A percentile compares a stretch with the other conserved stretches of the same genome.
Evolutionary conservation across 2,888 invertebrate species (phyloP).

Genomic region (Aethes cnicana): DNA sequence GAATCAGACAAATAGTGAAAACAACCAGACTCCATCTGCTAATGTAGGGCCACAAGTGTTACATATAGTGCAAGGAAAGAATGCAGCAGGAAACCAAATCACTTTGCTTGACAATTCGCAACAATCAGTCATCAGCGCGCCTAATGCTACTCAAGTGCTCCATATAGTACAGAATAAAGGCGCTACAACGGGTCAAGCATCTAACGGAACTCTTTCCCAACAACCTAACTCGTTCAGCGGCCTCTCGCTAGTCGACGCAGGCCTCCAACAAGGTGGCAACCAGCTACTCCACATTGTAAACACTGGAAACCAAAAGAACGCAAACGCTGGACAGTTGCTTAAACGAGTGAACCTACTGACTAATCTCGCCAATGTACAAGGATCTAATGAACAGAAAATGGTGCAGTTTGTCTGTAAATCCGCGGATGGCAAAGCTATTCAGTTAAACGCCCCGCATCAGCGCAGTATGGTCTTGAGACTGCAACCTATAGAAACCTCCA

Average conservation of each 20-base stretch:
- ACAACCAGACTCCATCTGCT: slow-evolving; percentile 47
- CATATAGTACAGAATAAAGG: slow-evolving; percentile 76
- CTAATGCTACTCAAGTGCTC: slow-evolving; percentile 66
- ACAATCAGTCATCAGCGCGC: slow-evolving; percentile 64
- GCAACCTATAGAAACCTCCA: slow-evolving; percentile 69
- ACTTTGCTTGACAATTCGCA: slow-evolving; percentile 68
- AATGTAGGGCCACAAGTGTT: slow-evolving; percentile 62
- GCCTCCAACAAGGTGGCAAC: slow-evolving; percentile 71
- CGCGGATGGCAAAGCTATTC: slow-evolving; percentile 82
- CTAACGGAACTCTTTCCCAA: slow-evolving; percentile 51
- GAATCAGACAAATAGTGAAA: slow-evolving; percentile 61
- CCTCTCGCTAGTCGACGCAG: slow-evolving; percentile 68
- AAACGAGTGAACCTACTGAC: slow-evolving; percentile 78
- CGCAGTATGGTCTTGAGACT: slow-evolving; percentile 77
- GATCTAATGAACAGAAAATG: slow-evolving; percentile 77
- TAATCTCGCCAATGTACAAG: slow-evolving; percentile 73
- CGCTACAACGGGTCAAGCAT: slow-evolving; percentile 41
- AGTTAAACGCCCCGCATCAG: slow-evolving; percentile 78
- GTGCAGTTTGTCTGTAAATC: slow-evolving; percentile 86
- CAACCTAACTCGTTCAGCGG: slow-evolving; percentile 65
- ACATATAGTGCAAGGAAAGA: slow-evolving; percentile 77
- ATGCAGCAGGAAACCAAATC: slow-evolving; percentile 63
- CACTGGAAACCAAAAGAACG: slow-evolving; percentile 65
- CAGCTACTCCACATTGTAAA: slow-evolving; percentile 78
- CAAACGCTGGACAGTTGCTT: slow-evolving; percentile 62